A percentile compares a stretch with the other conserved stretches of the same genome.
These are phyloP conservation scores for Herpailurus yagouaroundi DNA, from an alignment of 2,113 vertebrate species.

Conservation along the genomic window DNA sequence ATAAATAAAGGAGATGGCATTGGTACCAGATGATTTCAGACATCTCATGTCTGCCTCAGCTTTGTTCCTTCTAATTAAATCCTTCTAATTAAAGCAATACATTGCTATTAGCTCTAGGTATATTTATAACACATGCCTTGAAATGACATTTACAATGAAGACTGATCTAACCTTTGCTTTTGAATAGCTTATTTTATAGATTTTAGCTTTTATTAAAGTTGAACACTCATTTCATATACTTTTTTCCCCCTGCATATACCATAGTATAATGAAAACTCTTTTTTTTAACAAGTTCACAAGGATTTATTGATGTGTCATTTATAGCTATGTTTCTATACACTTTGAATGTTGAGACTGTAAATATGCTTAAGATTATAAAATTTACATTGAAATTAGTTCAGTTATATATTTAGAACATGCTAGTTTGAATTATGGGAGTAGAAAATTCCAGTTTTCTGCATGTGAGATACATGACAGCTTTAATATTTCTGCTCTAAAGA, in stretches of 20 bases:
- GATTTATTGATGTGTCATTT: neutral
- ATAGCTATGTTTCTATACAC: neutral
- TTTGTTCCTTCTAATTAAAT: slow-evolving; percentile 66
- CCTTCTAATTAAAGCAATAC: slow-evolving; percentile 64
- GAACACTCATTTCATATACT: neutral
- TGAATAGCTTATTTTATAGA: slow-evolving; percentile 44
- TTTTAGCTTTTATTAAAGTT: slow-evolving; percentile 24
- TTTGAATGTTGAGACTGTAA: neutral
- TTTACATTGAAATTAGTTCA: neutral
- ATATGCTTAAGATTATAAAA: slow-evolving; percentile 23
- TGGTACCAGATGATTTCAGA: slow-evolving; percentile 50
- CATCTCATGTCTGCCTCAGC: neutral
- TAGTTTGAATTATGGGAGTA: neutral
- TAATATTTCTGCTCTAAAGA: slow-evolving; percentile 30
- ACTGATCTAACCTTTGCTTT: slow-evolving; percentile 53
- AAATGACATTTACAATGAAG: slow-evolving; percentile 60
- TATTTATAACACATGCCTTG: slow-evolving; percentile 58
- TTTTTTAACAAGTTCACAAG: neutral
- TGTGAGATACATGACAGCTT: slow-evolving; percentile 1
- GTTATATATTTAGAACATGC: neutral
- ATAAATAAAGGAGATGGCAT: slow-evolving; percentile 14
- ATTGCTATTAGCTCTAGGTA: slow-evolving; percentile 47
- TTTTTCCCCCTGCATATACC: neutral
- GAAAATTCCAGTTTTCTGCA: neutral
- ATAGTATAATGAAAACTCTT: neutral